Conservation (phyloP, 2,888 invertebrate genomes). For the Arctia plantaginis region DNA sequence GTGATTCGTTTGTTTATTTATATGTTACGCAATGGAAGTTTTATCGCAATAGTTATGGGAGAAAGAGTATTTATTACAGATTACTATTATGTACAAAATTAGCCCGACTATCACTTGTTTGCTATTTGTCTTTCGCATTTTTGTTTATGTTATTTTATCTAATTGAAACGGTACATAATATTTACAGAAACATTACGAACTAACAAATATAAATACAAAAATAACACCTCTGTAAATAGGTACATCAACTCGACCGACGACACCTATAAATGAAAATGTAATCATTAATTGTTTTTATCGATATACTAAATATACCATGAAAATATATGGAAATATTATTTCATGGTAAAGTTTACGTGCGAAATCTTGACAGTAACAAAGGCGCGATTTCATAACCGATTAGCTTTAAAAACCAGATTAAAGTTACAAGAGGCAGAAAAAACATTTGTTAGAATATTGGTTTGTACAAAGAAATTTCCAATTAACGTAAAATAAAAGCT, state of each 20-base stretch:
- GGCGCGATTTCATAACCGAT: too few species aligned
- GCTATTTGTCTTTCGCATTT: neutral
- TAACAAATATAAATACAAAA: neutral
- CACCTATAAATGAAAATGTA: too few species aligned
- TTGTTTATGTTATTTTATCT: neutral
- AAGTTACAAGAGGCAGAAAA: too few species aligned
- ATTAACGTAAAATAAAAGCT: too few species aligned
- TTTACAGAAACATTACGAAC: neutral
- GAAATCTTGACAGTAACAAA: too few species aligned
- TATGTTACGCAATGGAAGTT: conserved; percentile 2
- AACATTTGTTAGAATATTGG: too few species aligned
- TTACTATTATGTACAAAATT: neutral
- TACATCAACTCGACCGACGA: neutral
- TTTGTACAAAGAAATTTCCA: too few species aligned
- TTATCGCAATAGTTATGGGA: neutral
- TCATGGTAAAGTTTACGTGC: too few species aligned
- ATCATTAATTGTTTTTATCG: too few species aligned
- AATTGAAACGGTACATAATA: neutral
- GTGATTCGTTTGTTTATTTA: neutral
- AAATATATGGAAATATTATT: too few species aligned
- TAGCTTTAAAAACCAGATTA: too few species aligned
- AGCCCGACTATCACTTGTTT: neutral
- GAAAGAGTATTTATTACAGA: neutral
- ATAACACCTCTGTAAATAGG: neutral
- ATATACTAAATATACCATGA: too few species aligned